These are phyloP conservation scores for Drosophila quadrilineata DNA, from an alignment of 1,140 invertebrate genomes.

Conservation along the genomic window DNA sequence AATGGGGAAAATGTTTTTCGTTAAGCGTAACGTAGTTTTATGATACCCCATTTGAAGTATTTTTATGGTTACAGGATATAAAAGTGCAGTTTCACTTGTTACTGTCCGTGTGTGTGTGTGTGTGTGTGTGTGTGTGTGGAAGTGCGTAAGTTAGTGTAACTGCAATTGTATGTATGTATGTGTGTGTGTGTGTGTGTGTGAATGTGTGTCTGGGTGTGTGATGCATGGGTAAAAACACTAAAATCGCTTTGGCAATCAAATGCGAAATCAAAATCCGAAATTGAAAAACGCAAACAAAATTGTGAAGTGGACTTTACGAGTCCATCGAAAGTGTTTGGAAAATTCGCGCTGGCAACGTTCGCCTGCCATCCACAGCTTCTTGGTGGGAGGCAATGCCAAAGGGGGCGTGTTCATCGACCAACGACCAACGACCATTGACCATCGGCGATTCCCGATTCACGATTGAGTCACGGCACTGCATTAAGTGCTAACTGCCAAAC, in stretches of 20 bases:
- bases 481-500: slow-evolving; percentile 61
- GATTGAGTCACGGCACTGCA: slow-evolving; percentile 36
- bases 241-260: slow-evolving; percentile 72
- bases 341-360: slow-evolving; percentile 40
- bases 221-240: slow-evolving; percentile 27
- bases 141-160: not conserved
- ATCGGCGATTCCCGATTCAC: no score
- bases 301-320: slow-evolving; percentile 62
- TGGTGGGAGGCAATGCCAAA: not conserved
- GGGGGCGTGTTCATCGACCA: slow-evolving; percentile 17
- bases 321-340: slow-evolving; percentile 62
- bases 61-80: slow-evolving; percentile 22
- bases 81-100: slow-evolving; percentile 25
- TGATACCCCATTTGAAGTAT: slow-evolving; percentile 3
- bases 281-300: slow-evolving; percentile 76
- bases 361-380: not conserved
- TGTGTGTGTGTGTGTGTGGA: not conserved
- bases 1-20: not conserved
- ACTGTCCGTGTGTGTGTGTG: not conserved
- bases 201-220: not conserved
- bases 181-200: not conserved
- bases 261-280: slow-evolving; percentile 73
- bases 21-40: not conserved
- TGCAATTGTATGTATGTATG: no score
- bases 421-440: no score